A percentile compares a stretch with the other conserved stretches of the same genome.
Evolutionary conservation across 2,888 invertebrate genomes (phyloP).

Genomic region (Desoria tigrina): DNA sequence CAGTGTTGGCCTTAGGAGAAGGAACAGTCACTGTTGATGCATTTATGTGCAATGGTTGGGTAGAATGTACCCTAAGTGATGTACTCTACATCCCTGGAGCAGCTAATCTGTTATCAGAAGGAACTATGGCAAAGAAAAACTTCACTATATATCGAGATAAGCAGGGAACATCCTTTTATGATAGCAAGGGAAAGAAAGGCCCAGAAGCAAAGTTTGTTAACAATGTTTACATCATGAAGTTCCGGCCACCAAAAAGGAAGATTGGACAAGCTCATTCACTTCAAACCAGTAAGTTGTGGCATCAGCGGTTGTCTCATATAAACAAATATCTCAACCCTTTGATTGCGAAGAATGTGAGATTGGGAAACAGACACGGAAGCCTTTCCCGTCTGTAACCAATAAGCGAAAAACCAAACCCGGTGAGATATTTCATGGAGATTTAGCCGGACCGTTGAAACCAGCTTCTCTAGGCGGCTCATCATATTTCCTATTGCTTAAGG

Average conservation of each 20-base stretch:
- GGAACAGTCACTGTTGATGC: background rate
- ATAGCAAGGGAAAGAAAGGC: background rate
- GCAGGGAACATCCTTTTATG: background rate
- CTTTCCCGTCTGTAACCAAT: too few species aligned
- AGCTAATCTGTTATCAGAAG: conserved; percentile 25
- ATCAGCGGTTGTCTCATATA: conserved; percentile 17
- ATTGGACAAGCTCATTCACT: too few species aligned
- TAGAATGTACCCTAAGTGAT: background rate
- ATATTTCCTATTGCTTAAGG: conserved; percentile 31
- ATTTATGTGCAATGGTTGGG: background rate
- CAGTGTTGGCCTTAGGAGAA: background rate
- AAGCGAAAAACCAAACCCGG: background rate
- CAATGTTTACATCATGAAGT: background rate
- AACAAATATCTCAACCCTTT: conserved; percentile 26
- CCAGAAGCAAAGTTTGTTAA: too few species aligned
- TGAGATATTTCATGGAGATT: conserved; percentile 25
- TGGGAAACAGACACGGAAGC: conserved; percentile 9
- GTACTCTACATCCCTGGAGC: conserved; percentile 15
- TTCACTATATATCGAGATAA: background rate
- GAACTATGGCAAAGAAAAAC: background rate
- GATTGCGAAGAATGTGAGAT: conserved; percentile 13
- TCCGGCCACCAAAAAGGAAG: too few species aligned
- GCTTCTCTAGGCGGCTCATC: background rate
- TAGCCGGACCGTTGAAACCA: conserved; percentile 13
- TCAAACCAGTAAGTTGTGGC: conserved; percentile 1